phyloP scores from a whole-genome alignment of 23 tunicate species.

The Oikopleura vanhoeffeni region DNA sequence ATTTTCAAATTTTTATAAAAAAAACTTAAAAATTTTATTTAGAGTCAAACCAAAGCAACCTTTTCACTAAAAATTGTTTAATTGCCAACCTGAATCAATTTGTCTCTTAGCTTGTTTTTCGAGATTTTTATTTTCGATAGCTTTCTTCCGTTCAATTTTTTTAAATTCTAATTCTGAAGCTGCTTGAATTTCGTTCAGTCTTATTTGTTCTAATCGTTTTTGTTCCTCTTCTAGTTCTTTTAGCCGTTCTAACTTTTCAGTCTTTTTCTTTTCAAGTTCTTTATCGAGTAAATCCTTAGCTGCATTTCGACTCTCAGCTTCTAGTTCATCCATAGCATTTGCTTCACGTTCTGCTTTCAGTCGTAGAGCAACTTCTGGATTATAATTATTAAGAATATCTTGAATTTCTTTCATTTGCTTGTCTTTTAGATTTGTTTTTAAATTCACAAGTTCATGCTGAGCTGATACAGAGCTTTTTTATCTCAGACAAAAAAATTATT shows the following conservation, averaged over 20 bases:
- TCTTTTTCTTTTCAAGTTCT: neutral
- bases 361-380: neutral
- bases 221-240: neutral
- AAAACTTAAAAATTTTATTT: no score
- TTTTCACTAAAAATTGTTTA: no score
- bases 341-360: neutral
- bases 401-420: conserved; percentile 5
- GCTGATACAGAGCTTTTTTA: no score
- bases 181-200: neutral
- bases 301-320: neutral
- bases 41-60: no score
- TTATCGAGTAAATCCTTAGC: neutral
- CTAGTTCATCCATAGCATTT: neutral
- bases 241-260: neutral
- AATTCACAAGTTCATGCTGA: neutral
- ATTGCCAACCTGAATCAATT: neutral
- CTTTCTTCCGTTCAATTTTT: neutral
- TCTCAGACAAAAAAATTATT: no score
- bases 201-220: neutral
- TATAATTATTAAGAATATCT: neutral
- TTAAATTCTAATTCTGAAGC: neutral
- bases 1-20: no score
- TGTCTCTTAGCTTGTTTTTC: neutral
- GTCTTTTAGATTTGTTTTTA: neutral
- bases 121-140: neutral